Conservation (phyloP, 2,113 vertebrate genomes). For the Gopherus flavomarginatus region DNA sequence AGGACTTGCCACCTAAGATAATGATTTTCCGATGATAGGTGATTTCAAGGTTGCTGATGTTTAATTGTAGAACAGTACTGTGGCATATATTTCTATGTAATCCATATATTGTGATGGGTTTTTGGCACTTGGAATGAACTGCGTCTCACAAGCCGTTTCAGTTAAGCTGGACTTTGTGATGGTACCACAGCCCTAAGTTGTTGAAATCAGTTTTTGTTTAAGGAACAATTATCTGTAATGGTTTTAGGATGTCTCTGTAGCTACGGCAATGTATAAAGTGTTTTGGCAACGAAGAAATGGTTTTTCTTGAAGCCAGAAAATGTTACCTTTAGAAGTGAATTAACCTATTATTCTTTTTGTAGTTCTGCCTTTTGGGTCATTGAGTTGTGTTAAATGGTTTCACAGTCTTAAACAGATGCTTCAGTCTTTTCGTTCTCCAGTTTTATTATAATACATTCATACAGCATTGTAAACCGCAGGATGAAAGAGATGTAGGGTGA, state of each 20-base stretch:
- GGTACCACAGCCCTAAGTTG: too few species aligned
- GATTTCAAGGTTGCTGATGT: neutral
- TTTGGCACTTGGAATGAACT: rapidly evolving
- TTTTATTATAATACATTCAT: neutral
- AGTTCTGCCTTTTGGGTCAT: neutral
- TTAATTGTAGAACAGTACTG: neutral
- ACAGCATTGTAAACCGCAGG: neutral
- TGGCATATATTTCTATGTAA: neutral
- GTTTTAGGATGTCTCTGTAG: neutral
- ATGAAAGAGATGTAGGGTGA: neutral
- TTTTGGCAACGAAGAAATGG: too few species aligned
- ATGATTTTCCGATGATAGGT: neutral
- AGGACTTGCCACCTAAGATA: neutral
- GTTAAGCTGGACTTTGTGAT: neutral
- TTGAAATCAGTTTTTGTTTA: neutral
- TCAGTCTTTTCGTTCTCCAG: rapidly evolving
- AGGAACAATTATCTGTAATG: neutral
- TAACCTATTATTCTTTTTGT: neutral
- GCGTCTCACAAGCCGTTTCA: neutral
- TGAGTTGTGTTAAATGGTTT: neutral
- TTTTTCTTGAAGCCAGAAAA: neutral
- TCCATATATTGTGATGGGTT: neutral
- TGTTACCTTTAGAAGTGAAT: neutral
- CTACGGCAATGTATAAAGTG: neutral
- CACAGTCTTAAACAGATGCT: neutral